A percentile compares a stretch with the other conserved stretches of the same genome.
These are phyloP conservation scores for Brachionus rotundiformis DNA, from an alignment of 1,140 invertebrate genomes.

Conservation along the genomic window DNA sequence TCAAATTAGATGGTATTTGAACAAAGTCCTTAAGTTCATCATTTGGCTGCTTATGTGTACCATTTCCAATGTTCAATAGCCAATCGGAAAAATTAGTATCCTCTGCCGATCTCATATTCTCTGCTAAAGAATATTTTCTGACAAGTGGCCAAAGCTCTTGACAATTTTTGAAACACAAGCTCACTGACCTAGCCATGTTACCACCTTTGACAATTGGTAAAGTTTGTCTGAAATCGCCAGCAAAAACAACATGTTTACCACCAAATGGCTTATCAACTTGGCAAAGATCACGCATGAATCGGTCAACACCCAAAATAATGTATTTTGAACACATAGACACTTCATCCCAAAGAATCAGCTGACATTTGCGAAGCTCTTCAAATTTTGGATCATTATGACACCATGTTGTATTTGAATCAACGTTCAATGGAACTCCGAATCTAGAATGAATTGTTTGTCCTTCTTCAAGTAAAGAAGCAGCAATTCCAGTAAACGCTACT, in stretches of 20 bases:
- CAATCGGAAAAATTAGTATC: slow-evolving; percentile 53
- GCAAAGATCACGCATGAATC: slow-evolving; percentile 54
- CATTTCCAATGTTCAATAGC: slow-evolving; percentile 54
- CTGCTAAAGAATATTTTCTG: slow-evolving; percentile 22
- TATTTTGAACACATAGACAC: slow-evolving; percentile 53
- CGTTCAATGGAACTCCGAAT: background rate
- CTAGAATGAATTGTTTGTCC: background rate
- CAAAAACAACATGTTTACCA: slow-evolving; percentile 55
- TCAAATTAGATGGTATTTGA: background rate
- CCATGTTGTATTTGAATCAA: background rate
- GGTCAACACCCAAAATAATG: slow-evolving; percentile 54
- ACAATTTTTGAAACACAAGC: slow-evolving; percentile 55
- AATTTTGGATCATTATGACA: background rate
- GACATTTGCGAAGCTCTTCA: slow-evolving; percentile 50
- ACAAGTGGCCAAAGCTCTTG: slow-evolving; percentile 54
- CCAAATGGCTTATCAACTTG: slow-evolving; percentile 54
- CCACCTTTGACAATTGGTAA: slow-evolving; percentile 55
- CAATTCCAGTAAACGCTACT: background rate
- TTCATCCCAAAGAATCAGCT: slow-evolving; percentile 57
- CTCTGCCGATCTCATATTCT: slow-evolving; percentile 55
- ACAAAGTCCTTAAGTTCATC: background rate
- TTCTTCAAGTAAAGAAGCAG: background rate
- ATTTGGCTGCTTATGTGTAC: background rate
- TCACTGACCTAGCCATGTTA: slow-evolving; percentile 53
- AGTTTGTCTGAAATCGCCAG: too few relatives aligned